Evolutionary conservation across 2,888 invertebrate species (phyloP), one percentile per base, ranked within the genome.

Genomic region (Hybos culiciformis): DNA sequence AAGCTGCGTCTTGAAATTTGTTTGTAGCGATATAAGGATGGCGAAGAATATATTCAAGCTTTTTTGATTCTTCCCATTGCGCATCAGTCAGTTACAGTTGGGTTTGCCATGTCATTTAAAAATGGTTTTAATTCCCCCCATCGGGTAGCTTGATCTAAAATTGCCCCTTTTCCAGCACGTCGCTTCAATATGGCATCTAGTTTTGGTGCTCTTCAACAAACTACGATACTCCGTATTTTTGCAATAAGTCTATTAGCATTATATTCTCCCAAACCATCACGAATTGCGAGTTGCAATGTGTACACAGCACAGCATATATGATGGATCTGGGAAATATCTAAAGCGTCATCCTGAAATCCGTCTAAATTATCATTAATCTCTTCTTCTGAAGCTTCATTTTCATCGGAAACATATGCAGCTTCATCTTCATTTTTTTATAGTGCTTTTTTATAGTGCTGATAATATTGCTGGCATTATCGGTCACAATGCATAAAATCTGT

Each of bases 21-120:
- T 26, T 26, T 26, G 26, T 26, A 12, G 26, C 26, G 26, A 26
- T 26, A 26, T 26, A 26, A 26, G 26, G 26, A 12, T 26, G 11
- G 3, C 26, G 26, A 26, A 26, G 26, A 26, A 26, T 9, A 26
- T 12, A 26, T 26, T 26, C 26, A 26, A 26, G 26, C 12, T 26
- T 26, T 26, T 26, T 26, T 26, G 12, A 9, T 26, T 26, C 26
- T 26, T 26, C 26, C 26, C 26, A 26, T 26, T 26, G 26, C 26
- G 26, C 12, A 26, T 26, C 26, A 26, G 26, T 26, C 26, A 5
- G 37, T 37, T 37, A 37, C 17, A 17, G 20, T 9, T 37, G 20
- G 37, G 37, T 37, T 37, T 9, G 37, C 37, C 37, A 37, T 37
- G 37, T 19, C 37, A 37, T 18, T 37, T 19, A 37, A 20, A 37